These are phyloP conservation scores for Magallana ariakensis DNA, from an alignment of 1,140 invertebrate species.

Conservation along the genomic window DNA sequence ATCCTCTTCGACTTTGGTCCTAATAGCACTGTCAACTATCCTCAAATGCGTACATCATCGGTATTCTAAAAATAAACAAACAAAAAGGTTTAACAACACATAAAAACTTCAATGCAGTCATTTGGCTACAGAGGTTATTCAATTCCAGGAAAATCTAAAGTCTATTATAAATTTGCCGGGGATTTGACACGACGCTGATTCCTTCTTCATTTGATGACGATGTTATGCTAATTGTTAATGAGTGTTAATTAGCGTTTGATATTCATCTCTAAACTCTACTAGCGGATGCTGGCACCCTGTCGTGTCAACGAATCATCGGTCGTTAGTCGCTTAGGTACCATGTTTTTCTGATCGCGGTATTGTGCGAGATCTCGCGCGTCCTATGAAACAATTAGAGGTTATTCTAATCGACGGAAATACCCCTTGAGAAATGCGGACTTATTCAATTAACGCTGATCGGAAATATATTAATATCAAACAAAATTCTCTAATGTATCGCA, in stretches of 20 bases:
- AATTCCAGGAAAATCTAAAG: neutral
- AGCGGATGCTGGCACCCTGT: neutral
- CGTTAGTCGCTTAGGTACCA: slow-evolving; percentile 28
- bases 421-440: neutral
- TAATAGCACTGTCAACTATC: too few relatives aligned
- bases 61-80: too few relatives aligned
- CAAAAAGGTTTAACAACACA: too few relatives aligned
- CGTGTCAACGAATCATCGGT: slow-evolving; percentile 1
- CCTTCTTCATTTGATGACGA: slow-evolving; percentile 32
- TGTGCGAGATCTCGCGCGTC: slow-evolving; percentile 31
- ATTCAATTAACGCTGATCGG: neutral
- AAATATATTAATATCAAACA: neutral
- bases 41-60: too few relatives aligned
- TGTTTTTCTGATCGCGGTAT: slow-evolving; percentile 29
- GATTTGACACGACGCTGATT: slow-evolving; percentile 14
- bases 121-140: too few relatives aligned
- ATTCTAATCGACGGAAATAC: neutral
- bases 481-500: neutral
- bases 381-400: slow-evolving; percentile 4
- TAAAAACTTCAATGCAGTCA: too few relatives aligned
- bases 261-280: slow-evolving; percentile 6
- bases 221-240: slow-evolving; percentile 32
- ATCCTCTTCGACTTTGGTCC: too few relatives aligned
- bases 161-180: neutral
- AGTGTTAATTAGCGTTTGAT: slow-evolving; percentile 18